phyloP scores from a whole-genome alignment of 1,140 invertebrate species.

The Brachionus plicatilis region DNA sequence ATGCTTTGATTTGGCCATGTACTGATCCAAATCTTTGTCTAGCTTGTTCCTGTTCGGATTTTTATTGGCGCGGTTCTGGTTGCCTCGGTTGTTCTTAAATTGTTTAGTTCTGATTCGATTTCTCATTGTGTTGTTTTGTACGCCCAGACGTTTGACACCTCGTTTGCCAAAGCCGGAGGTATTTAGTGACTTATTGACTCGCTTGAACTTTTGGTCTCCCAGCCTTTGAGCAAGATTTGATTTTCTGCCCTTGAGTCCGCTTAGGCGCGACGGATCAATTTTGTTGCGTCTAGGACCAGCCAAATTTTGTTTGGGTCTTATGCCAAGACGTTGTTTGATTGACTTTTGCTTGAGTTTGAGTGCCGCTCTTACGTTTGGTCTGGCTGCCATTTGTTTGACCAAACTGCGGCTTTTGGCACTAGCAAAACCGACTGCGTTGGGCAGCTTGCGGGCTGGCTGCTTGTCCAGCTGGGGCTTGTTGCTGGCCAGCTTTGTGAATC shows the following conservation, averaged over 20 bases:
- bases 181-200: background rate
- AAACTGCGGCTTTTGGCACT: slow-evolving; percentile 56
- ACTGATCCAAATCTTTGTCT: slow-evolving; percentile 59
- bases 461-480: slow-evolving; percentile 47
- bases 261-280: slow-evolving; percentile 1
- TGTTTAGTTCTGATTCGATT: background rate
- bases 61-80: slow-evolving; percentile 42
- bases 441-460: slow-evolving; percentile 38
- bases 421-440: slow-evolving; percentile 47
- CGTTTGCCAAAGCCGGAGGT: slow-evolving; percentile 40
- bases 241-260: slow-evolving; percentile 20
- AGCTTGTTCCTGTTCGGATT: slow-evolving; percentile 47
- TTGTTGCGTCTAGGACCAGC: background rate
- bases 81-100: slow-evolving; percentile 30
- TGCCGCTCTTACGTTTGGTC: slow-evolving; percentile 57
- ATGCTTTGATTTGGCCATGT: slow-evolving; percentile 53
- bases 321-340: slow-evolving; percentile 48
- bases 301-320: background rate
- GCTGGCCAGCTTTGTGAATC: slow-evolving; percentile 45
- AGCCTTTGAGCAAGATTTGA: slow-evolving; percentile 44
- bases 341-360: slow-evolving; percentile 53
- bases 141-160: slow-evolving; percentile 34
- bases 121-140: slow-evolving; percentile 39
- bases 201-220: slow-evolving; percentile 41
- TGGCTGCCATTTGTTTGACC: slow-evolving; percentile 59